Evolutionary conservation across 2,113 vertebrate genomes (phyloP), one percentile per base, ranked within the genome.

Genomic region (Aegithalos caudatus): DNA sequence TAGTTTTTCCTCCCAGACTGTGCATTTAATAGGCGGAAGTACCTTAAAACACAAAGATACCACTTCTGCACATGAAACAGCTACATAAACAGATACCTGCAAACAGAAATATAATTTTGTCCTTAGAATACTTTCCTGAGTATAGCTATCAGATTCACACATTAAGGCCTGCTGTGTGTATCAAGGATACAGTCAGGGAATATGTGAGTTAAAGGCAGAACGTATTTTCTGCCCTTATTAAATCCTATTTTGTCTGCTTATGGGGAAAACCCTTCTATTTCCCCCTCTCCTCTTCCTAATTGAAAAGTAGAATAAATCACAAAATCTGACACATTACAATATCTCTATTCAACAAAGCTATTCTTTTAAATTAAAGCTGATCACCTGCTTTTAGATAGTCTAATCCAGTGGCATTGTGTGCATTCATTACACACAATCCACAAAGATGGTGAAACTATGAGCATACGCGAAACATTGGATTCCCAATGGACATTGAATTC

Each of bases 381-480:
- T 56, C 22, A 60, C 8, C 18, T 85, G 65, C 48, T 94, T 78
- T 67, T 57, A 60, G 40, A 60, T 9, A 76, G 24, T 14, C 61
- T 69, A 45, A 76, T 40, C 20, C 0, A 1, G 61, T 27, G 47
- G 42, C 48, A 60, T 22, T 18, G 27, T 45, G 42, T 27, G 40
- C 24, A 37, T 25, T 61, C 12, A 33, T 61, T 25, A 58, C 28
- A 44, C 33, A 31, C 66, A 62, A 19, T 15, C 44, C 37, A 79
- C 51, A 44, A 45, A 58, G 47, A 33, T 22, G 44, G 12, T 1
- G 4, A 65, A 21, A 53, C 44, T 53, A 42, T 12, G 40, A 76
- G 60, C 37, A 35, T 25, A 35, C n/a, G 21, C 0, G 0, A 69
- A 70, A 50, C 45, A 51, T 3, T 0, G 1, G 38, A 37, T 12